Base-by-base conservation (phyloP, 2,888 invertebrate species). In the Lomographa bimaculata region DNA sequence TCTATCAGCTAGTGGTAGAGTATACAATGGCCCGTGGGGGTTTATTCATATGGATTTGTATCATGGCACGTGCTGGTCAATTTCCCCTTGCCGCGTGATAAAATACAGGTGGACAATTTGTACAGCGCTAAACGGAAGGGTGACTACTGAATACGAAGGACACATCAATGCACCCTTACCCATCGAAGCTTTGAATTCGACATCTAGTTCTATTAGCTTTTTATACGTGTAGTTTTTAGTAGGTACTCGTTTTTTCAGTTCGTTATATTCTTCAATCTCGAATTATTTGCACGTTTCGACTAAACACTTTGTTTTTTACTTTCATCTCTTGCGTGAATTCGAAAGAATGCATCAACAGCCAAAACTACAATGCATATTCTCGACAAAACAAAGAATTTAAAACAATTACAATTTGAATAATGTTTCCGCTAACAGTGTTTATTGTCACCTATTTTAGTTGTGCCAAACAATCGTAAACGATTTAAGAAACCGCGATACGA, bases 51-150 rank as follows among this genome's bases (percentile, higher is more conserved):
- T 33, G 44, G 44, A 43, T 33, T 42, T 46, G 35, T 49, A 47
- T 49, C 46, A 19, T 26, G 58, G 61, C 76, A 77, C 74, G 79
- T 76, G 73, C 66, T 57, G 64, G 62, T 65, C 74, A 71, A 74
- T 78, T 76, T 79, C 71, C 72, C 60, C 57, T 54, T n/a, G n/a
- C n/a, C n/a, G n/a, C 46, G 46, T 42, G 46, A 56, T 50, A 46
- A 37, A 37, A 38, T 43, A 35, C 32, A 51, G 44, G 45, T 48
- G 47, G 32, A 44, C 30, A 36, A 38, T 47, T 43, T 47, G 46
- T 42, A 32, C 23, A 30, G 33, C 7, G n/a, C 18, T 35, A 25
- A 35, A 30, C 29, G 38, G 33, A 43, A 36, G 48, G 48, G 38
- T 37, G 33, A 36, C 50, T 45, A 27, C 39, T 46, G 40, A 30